Evolutionary conservation across 2,888 invertebrate genomes (phyloP).

Genomic region (Lochmaea crataegi): DNA sequence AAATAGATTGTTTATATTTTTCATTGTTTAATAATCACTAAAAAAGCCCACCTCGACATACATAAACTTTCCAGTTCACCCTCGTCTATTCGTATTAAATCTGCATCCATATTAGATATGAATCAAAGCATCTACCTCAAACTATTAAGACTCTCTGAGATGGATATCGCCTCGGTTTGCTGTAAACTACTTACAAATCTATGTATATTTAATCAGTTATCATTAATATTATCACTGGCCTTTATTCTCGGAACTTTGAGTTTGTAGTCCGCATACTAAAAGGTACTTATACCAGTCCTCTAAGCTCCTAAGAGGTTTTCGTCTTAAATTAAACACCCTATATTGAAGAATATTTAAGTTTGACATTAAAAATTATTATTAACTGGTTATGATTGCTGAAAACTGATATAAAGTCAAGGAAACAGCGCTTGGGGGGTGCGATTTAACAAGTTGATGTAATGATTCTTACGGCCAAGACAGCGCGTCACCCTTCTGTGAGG

Average conservation of each 20-base stretch:
- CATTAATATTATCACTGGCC: neutral
- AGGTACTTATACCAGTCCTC: neutral
- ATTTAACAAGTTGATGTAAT: slow-evolving; percentile 40
- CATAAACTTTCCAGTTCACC: neutral
- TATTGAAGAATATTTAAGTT: neutral
- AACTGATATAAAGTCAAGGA: too few species aligned
- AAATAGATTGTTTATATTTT: too few species aligned
- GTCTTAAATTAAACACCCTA: too few species aligned
- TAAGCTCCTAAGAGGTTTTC: too few species aligned
- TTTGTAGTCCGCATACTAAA: neutral
- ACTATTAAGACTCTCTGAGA: neutral
- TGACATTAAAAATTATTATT: neutral
- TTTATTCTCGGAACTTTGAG: neutral
- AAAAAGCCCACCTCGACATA: too few species aligned
- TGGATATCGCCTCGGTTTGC: neutral
- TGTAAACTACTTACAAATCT: neutral
- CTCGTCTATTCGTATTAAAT: neutral
- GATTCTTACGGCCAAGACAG: slow-evolving; percentile 37
- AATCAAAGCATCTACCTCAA: neutral
- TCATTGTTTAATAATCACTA: too few species aligned
- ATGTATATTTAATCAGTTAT: neutral
- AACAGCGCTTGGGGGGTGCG: slow-evolving; percentile 9
- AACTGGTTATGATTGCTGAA: neutral
- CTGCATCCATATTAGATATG: neutral
- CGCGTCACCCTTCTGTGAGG: slow-evolving; percentile 42